Evolutionary conservation across 1,140 invertebrate genomes (phyloP), one percentile per base, ranked within the genome.

Genomic region (Sycophila sp.): DNA sequence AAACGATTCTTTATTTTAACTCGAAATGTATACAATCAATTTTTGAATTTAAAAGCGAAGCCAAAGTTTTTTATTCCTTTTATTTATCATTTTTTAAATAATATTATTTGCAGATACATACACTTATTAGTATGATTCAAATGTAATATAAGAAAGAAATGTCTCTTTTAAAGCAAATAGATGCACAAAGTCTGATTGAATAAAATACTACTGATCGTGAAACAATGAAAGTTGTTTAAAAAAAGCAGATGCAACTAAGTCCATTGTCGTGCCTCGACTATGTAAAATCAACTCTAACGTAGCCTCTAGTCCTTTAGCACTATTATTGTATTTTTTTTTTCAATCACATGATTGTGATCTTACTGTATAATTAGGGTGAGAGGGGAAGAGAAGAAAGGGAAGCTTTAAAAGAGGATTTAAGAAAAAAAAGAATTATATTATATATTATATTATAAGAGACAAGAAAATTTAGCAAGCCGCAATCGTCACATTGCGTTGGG

Each of bases 241-340:
- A 36, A 22, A 53, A 53, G 10, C 15, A 10, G 28, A 66, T 56
- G 3, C 10, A 51, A 56, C 22, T 28, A 53, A 55, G 36, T 66
- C 51, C 13, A 8, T 26, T 45, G 59, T 71, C 63, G 63, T 66
- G 55, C 42, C 69, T 71, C 63, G 45, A 71, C 63, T 60, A 26
- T 15, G 45, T 62, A 53, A 53, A 70, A 72, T 71, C 42, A 75
- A 79, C 76, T 79, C 67, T 75, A 76, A 78, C 40, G 73, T 83
- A 84, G 80, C 60, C 42, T 85, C 84, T 85, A 85, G 84, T 85
- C 84, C 69, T 79, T 76, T 81, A 79, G 78, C 77, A 78, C 75
- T 72, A 62, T 69, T 71, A 71, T 64, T 38, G 24, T 63, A 10
- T 32, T 49, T 19, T 40, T 81, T 79, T 78, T 77, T 77, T 71